Evolutionary conservation across 2,113 vertebrate species (phyloP).

Genomic region (Orycteropus afer): DNA sequence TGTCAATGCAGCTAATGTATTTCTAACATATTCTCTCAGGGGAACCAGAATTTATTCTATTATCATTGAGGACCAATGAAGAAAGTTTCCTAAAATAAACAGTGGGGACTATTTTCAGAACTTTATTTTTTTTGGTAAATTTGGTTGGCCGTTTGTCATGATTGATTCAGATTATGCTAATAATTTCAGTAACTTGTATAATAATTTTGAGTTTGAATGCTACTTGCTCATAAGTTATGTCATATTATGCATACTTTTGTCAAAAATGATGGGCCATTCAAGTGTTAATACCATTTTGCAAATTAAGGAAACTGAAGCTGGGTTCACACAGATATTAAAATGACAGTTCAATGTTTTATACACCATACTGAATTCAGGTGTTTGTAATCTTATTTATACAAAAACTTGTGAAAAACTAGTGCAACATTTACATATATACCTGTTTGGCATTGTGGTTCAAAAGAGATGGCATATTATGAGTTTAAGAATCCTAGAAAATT

Average conservation of each 20-base stretch:
- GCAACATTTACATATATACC: not conserved
- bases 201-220: not conserved
- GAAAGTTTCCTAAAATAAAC: not conserved
- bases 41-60: not conserved
- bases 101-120: not conserved
- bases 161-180: not conserved
- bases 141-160: not conserved
- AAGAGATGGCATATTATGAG: not conserved
- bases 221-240: not conserved
- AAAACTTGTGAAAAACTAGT: not conserved
- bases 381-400: not conserved
- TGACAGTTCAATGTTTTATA: not conserved
- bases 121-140: not conserved
- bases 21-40: not conserved
- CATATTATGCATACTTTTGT: not conserved
- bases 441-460: not conserved
- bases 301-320: not conserved
- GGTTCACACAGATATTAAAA: not conserved
- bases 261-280: not conserved
- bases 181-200: not conserved
- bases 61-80: not conserved
- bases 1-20: not conserved
- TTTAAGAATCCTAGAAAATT: conserved; percentile 26
- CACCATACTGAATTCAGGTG: not conserved
- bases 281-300: not conserved